Conservation (phyloP, 1,140 invertebrate genomes). For the Apis laboriosa region DNA sequence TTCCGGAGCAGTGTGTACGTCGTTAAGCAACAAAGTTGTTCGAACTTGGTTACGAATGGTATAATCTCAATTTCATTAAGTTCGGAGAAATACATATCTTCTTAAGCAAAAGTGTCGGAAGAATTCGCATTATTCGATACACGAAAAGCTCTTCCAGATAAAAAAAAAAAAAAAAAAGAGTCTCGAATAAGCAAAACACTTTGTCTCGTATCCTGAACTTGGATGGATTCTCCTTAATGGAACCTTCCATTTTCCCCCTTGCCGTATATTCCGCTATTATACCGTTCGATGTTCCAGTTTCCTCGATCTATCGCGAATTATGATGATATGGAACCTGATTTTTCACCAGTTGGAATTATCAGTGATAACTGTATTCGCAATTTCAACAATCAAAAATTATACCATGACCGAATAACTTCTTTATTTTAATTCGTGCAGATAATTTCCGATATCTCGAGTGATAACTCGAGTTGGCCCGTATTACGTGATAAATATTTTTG, state of each 20-base stretch:
- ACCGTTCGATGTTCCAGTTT: constrained; percentile 59
- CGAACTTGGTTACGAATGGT: neutral
- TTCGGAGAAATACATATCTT: neutral
- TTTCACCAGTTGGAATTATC: constrained; percentile 26
- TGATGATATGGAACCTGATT: constrained; percentile 27
- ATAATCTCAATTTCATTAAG: neutral
- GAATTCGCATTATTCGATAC: constrained; percentile 29
- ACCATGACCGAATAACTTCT: neutral
- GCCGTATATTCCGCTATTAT: constrained; percentile 35
- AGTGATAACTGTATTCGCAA: constrained; percentile 54
- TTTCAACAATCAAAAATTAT: constrained; percentile 12
- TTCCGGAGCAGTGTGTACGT: too few species aligned
- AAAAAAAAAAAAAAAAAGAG: too few species aligned
- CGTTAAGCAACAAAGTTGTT: neutral
- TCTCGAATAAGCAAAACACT: constrained; percentile 23
- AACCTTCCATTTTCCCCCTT: constrained; percentile 16
- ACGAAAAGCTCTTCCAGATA: neutral
- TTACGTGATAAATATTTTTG: too few species aligned
- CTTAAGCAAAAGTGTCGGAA: neutral
- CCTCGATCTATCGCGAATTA: constrained; percentile 55
- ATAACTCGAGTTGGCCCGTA: too few species aligned
- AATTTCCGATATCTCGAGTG: too few species aligned
- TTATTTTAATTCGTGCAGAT: too few species aligned
- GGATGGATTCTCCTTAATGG: constrained; percentile 13
- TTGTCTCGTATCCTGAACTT: neutral